Evolutionary conservation across 2,797 vertebrate species (phyloP).

Genomic region (Ibycter americanus): DNA sequence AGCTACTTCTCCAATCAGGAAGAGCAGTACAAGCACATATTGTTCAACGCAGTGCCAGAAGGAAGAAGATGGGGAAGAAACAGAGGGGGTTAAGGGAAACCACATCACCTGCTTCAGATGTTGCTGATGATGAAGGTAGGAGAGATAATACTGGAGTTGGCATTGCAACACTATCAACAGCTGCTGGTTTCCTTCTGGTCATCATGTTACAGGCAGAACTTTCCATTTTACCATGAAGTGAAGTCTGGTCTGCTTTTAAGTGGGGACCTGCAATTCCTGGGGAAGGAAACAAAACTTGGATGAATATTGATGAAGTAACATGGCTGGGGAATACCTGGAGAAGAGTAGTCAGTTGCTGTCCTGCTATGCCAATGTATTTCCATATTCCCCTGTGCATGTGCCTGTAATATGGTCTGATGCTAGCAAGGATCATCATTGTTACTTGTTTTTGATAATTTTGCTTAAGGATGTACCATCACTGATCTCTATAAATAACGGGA

Average conservation of each 20-base stretch:
- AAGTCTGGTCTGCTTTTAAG: slow-evolving; percentile 80
- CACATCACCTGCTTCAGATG: slow-evolving; percentile 77
- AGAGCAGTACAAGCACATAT: background rate
- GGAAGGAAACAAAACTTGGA: background rate
- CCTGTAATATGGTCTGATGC: background rate
- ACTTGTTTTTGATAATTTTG: background rate
- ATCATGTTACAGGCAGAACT: slow-evolving; percentile 69
- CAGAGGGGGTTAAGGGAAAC: background rate
- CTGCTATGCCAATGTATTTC: background rate
- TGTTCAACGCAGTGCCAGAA: background rate
- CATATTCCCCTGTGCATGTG: background rate
- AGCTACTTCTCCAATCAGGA: background rate
- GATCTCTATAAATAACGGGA: background rate
- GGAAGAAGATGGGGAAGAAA: background rate
- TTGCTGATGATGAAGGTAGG: slow-evolving; percentile 75
- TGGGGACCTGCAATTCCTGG: slow-evolving; percentile 77
- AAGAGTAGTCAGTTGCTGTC: background rate
- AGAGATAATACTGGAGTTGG: slow-evolving; percentile 75
- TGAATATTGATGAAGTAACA: background rate
- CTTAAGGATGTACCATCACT: background rate
- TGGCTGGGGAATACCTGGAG: background rate
- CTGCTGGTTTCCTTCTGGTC: slow-evolving; percentile 81
- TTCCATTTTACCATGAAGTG: slow-evolving; percentile 77
- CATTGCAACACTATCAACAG: slow-evolving; percentile 71
- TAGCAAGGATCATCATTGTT: background rate